Conservation (phyloP, 2,888 invertebrate genomes). For the Endomychus coccineus region DNA sequence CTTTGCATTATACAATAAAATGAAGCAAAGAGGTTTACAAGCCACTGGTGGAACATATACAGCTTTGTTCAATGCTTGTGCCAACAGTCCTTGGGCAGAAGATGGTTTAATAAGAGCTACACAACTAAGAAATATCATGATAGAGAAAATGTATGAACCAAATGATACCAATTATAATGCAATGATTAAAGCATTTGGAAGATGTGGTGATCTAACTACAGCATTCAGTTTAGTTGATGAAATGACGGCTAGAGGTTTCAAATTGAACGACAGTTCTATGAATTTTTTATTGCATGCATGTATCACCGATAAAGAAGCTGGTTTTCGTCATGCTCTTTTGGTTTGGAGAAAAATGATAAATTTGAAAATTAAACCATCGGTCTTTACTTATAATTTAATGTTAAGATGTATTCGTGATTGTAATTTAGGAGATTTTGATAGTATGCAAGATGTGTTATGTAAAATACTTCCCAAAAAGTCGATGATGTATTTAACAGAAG, state of each 20-base stretch:
- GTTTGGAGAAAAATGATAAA: conserved; percentile 80
- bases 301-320: conserved; percentile 67
- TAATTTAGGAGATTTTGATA: conserved; percentile 35
- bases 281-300: conserved; percentile 80
- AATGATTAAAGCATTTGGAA: conserved; percentile 87
- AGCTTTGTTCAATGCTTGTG: conserved; percentile 81
- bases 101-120: conserved; percentile 64
- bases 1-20: conserved; percentile 72
- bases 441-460: conserved; percentile 9
- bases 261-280: conserved; percentile 60
- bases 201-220: conserved; percentile 67
- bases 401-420: conserved; percentile 75
- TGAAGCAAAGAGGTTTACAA: conserved; percentile 66
- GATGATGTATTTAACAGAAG: neutral
- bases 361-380: conserved; percentile 57
- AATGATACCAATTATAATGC: conserved; percentile 76
- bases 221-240: conserved; percentile 82
- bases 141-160: conserved; percentile 59
- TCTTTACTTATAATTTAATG: conserved; percentile 74
- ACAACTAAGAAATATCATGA: conserved; percentile 59
- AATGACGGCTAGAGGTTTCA: conserved; percentile 60
- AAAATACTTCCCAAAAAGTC: conserved; percentile 4
- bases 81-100: conserved; percentile 62
- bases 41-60: conserved; percentile 72
- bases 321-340: conserved; percentile 72